A percentile compares a stretch with the other conserved stretches of the same genome.
Conservation (phyloP, 1,140 invertebrate species). For the Drosophila navojoa region DNA sequence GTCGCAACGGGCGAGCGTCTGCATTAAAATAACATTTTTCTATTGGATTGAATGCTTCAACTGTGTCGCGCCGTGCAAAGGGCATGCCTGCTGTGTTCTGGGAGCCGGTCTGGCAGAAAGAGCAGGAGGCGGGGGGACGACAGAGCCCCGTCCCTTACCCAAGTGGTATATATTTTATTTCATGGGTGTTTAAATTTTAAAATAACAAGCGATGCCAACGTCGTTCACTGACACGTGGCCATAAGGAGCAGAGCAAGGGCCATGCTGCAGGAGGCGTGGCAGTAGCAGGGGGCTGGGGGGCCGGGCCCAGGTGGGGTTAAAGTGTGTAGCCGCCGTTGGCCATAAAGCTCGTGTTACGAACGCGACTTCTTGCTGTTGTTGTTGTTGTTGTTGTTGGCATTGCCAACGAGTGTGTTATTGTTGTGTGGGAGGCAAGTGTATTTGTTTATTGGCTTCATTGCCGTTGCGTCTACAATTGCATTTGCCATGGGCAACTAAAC, state of each 20-base stretch:
- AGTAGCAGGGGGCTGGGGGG: neutral
- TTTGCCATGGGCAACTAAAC: conserved; percentile 77
- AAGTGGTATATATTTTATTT: conserved; percentile 71
- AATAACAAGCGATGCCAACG: conserved; percentile 73
- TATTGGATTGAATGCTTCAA: conserved; percentile 76
- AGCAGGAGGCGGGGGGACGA: neutral
- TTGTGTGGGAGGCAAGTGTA: conserved; percentile 53
- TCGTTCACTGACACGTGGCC: conserved; percentile 68
- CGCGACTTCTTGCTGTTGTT: conserved; percentile 41
- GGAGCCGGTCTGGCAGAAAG: conserved; percentile 10
- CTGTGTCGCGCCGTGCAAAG: conserved; percentile 2
- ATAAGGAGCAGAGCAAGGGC: conserved; percentile 5
- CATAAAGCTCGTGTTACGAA: conserved; percentile 47
- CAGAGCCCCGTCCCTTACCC: too few relatives aligned
- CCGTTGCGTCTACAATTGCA: conserved; percentile 69
- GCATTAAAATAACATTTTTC: conserved; percentile 78
- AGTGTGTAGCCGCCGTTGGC: conserved; percentile 59
- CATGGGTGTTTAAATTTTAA: conserved; percentile 82
- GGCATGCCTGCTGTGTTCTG: neutral
- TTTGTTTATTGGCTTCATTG: conserved; percentile 80
- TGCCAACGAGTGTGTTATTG: conserved; percentile 40
- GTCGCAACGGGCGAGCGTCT: conserved; percentile 54
- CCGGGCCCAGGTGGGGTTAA: conserved; percentile 55
- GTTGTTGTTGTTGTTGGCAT: conserved; percentile 38
- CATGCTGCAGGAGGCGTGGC: neutral